phyloP scores from a whole-genome alignment of 2,113 vertebrate genomes.

The Lonchura striata region DNA sequence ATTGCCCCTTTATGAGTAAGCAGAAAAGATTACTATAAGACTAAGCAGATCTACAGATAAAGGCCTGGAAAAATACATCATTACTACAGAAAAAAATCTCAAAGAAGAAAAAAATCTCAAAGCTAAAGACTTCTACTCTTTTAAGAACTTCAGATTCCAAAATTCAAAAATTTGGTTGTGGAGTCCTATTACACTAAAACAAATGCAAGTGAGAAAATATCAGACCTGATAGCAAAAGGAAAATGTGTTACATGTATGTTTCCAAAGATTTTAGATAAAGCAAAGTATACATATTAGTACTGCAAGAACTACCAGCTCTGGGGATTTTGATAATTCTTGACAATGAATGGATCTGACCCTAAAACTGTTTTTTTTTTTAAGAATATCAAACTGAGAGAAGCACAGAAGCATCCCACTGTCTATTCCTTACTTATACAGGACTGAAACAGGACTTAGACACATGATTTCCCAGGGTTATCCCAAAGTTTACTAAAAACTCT shows the following conservation, averaged over 20 bases:
- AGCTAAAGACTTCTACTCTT: background rate
- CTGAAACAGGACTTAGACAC: background rate
- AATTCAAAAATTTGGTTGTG: background rate
- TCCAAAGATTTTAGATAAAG: background rate
- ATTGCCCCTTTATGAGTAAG: constrained; percentile 48
- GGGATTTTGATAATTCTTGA: background rate
- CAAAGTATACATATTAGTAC: background rate
- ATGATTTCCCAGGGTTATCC: background rate
- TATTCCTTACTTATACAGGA: background rate
- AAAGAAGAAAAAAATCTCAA: constrained; percentile 47
- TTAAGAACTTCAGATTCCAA: background rate
- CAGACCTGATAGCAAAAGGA: background rate
- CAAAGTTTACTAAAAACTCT: background rate
- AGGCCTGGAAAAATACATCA: constrained; percentile 48
- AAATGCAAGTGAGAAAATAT: background rate
- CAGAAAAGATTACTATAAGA: constrained; percentile 35
- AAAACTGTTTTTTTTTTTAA: background rate
- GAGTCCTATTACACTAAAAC: background rate
- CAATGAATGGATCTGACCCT: background rate
- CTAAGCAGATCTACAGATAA: constrained; percentile 13
- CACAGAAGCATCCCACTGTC: accelerated
- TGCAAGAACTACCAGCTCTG: background rate
- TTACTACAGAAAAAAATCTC: constrained; percentile 41
- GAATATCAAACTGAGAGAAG: background rate
- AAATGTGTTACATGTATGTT: background rate